Evolutionary conservation across 2,797 vertebrate genomes (phyloP), one percentile per base, ranked within the genome.

Genomic region (Bucorvus abyssinicus): DNA sequence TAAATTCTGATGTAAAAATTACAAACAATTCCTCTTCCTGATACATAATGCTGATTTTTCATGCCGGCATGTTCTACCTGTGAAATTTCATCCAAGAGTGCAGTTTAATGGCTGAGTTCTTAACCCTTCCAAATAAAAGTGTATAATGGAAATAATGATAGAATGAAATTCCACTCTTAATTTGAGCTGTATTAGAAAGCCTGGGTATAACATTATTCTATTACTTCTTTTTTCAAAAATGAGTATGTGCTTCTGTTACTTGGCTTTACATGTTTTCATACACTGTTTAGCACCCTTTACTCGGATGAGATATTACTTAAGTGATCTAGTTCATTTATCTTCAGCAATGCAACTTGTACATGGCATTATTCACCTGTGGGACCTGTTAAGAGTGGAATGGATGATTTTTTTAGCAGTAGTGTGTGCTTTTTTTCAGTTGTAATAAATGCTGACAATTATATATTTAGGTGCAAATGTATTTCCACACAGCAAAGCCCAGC

Each of bases 291-390:
- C 87, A 92, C 45, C 49, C 68, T 87, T 93, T 90, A 50, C 78
- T 92, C 30, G 45, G 60, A 57, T 26, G 55, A 82, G 86, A 47
- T 77, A 90, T 83, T 92, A 50, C 38, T 13, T 70, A 7, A 14
- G 63, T 82, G 87, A 93, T 84, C 56, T 56, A 56, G 50, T 59
- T 93, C 63, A 79, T 94, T 96, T 77, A 29, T 94, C 94, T 93
- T 93, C 67, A 92, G 47, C 67, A 67, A 19, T 52, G 19, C 44
- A 79, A 13, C 63, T 88, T 82, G 22, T 63, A 52, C 59, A 27
- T 12, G 7, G 30, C 38, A 32, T 94, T 75, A 71, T 75, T 84
- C 87, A 91, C 70, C 70, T 84, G 29, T 44, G 50, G 27, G 65
- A n/a, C 61, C 42, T 69, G 24, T 61, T 68, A 69, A 40, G 23